Percentiles rank a stretch among this genome's conserved stretches.
Evolutionary conservation across 1,140 invertebrate species (phyloP).

Genomic region (Pygmarrhopalites habei): DNA sequence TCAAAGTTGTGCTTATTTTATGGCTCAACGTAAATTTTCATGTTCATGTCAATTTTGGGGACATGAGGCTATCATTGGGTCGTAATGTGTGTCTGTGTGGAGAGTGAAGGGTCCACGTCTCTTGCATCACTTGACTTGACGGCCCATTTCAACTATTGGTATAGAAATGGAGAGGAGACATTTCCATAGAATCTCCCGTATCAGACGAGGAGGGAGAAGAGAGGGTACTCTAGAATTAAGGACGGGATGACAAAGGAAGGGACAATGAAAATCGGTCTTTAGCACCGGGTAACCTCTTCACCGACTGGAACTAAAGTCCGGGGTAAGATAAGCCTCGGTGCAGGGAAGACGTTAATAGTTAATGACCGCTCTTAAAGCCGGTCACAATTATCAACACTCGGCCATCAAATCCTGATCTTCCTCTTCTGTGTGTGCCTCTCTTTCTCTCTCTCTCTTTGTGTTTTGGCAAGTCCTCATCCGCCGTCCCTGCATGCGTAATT

Average conservation of each 20-base stretch:
- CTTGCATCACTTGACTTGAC: no score
- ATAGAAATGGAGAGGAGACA: no score
- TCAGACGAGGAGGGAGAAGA: no score
- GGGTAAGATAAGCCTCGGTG: slow-evolving; percentile 8
- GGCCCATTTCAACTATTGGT: no score
- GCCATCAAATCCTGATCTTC: slow-evolving; percentile 19
- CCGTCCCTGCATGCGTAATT: no score
- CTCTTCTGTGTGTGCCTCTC: no score
- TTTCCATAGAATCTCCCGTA: no score
- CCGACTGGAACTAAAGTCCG: not conserved
- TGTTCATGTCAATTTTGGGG: slow-evolving; percentile 26
- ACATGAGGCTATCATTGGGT: slow-evolving; percentile 20
- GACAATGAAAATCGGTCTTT: not conserved
- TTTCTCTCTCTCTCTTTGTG: no score
- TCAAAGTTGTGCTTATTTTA: no score
- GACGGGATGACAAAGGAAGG: no score
- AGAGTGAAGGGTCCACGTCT: not conserved
- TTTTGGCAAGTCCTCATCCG: no score
- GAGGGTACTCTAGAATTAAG: no score
- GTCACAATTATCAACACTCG: slow-evolving; percentile 34
- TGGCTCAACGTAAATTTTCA: slow-evolving; percentile 19
- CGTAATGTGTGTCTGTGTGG: slow-evolving; percentile 13
- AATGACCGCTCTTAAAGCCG: slow-evolving; percentile 26
- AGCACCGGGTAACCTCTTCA: slow-evolving; percentile 5
- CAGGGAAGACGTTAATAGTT: slow-evolving; percentile 33